phyloP scores from a whole-genome alignment of 1,140 invertebrate species.

The Cydia strobilella region DNA sequence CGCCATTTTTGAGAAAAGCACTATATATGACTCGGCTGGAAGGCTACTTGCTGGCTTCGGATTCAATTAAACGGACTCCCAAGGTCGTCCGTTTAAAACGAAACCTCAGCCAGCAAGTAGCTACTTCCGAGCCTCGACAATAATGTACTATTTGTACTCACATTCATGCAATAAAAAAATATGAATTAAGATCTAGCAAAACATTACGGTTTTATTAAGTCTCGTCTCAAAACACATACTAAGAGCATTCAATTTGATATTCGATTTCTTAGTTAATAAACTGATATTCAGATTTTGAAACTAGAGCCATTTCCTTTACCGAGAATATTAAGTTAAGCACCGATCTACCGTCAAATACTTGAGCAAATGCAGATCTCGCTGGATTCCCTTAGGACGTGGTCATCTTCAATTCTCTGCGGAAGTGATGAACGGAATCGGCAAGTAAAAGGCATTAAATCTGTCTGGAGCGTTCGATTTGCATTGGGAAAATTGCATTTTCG shows the following conservation, averaged over 20 bases:
- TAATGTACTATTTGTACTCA: too few species aligned
- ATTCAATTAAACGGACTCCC: too few species aligned
- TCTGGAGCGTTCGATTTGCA: slow-evolving; percentile 74
- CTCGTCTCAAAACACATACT: too few species aligned
- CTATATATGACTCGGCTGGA: too few species aligned
- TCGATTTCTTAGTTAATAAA: not conserved
- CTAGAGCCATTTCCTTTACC: not conserved
- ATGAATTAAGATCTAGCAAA: too few species aligned
- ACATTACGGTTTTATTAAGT: too few species aligned
- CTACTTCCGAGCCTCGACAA: too few species aligned
- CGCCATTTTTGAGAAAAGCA: too few species aligned
- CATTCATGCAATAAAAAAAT: too few species aligned
- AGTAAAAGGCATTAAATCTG: slow-evolving; percentile 77
- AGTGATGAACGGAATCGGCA: slow-evolving; percentile 71
- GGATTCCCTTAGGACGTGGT: slow-evolving; percentile 43
- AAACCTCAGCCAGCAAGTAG: too few species aligned
- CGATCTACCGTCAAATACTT: slow-evolving; percentile 13
- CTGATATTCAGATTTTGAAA: not conserved
- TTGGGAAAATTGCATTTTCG: slow-evolving; percentile 76
- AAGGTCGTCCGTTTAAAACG: too few species aligned
- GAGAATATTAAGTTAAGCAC: not conserved
- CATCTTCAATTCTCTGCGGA: slow-evolving; percentile 62
- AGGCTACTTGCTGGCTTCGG: too few species aligned
- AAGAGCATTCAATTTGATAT: not conserved
- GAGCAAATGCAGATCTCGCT: slow-evolving; percentile 40